A percentile compares a stretch with the other conserved stretches of the same genome.
phyloP scores from a whole-genome alignment of 37 sponge, comb jelly and placozoan species.

The Lycopodina hypogea region DNA sequence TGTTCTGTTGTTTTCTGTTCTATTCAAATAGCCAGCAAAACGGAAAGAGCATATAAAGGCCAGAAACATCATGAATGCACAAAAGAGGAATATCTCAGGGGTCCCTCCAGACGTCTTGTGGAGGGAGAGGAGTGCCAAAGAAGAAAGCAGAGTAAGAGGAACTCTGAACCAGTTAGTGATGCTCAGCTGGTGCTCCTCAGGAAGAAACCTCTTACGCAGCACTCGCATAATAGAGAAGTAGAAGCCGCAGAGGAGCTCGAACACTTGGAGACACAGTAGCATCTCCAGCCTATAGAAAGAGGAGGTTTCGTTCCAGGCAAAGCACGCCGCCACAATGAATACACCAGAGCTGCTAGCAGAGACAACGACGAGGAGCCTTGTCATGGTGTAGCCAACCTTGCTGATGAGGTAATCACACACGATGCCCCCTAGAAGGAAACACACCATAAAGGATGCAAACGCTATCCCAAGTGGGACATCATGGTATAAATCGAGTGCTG shows the following conservation, averaged over 20 bases:
- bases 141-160: conserved; percentile 73
- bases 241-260: conserved; percentile 76
- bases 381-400: conserved; percentile 25
- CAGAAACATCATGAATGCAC: conserved; percentile 47
- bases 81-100: conserved; percentile 63
- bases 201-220: conserved; percentile 51
- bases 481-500: conserved; percentile 52
- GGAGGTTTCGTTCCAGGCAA: conserved; percentile 12
- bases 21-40: conserved; percentile 17
- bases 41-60: conserved; percentile 56
- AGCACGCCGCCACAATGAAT: conserved; percentile 30
- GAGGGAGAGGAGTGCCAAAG: conserved; percentile 53
- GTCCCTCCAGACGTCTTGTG: conserved; percentile 58
- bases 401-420: conserved; percentile 58
- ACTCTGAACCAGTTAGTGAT: conserved; percentile 74
- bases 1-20: too few relatives aligned
- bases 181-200: conserved; percentile 62
- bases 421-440: conserved; percentile 60
- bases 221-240: conserved; percentile 76
- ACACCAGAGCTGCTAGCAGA: conserved; percentile 5
- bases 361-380: conserved; percentile 24
- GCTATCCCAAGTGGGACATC: conserved; percentile 70
- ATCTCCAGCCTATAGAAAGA: conserved; percentile 46
- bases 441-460: conserved; percentile 84
- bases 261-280: conserved; percentile 52